These are phyloP conservation scores for Macrosteles quadrilineatus DNA, from an alignment of 1,140 invertebrate species.

Conservation along the genomic window DNA sequence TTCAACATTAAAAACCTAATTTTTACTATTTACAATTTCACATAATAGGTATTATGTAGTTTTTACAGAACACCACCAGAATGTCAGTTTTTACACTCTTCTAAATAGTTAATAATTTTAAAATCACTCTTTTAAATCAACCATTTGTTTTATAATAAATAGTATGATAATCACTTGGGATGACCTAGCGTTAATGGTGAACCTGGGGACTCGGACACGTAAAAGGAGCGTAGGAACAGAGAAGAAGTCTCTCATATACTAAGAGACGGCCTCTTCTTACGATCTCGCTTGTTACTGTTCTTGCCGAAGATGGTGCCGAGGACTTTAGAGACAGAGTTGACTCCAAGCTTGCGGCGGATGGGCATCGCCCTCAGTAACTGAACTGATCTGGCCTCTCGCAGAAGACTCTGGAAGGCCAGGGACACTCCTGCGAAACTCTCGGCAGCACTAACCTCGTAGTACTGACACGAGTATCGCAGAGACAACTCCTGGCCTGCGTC, in stretches of 20 bases:
- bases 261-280: conserved; percentile 73
- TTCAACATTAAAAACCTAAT: no score
- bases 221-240: no score
- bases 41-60: no score
- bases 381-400: conserved; percentile 69
- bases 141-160: no score
- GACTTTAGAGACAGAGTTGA: conserved; percentile 77
- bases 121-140: no score
- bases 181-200: no score
- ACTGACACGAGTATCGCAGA: conserved; percentile 75
- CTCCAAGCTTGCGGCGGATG: conserved; percentile 69
- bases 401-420: conserved; percentile 76
- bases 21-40: no score
- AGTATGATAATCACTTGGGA: no score
- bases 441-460: conserved; percentile 83
- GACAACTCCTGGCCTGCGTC: conserved; percentile 80
- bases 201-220: no score
- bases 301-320: conserved; percentile 77
- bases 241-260: conserved; percentile 59
- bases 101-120: no score
- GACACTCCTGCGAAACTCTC: conserved; percentile 77
- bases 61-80: no score
- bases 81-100: no score
- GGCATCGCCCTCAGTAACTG: conserved; percentile 71
- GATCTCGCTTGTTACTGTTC: conserved; percentile 62